Evolutionary conservation across 2,797 vertebrate species (phyloP).

Genomic region (Poecilia gillii): DNA sequence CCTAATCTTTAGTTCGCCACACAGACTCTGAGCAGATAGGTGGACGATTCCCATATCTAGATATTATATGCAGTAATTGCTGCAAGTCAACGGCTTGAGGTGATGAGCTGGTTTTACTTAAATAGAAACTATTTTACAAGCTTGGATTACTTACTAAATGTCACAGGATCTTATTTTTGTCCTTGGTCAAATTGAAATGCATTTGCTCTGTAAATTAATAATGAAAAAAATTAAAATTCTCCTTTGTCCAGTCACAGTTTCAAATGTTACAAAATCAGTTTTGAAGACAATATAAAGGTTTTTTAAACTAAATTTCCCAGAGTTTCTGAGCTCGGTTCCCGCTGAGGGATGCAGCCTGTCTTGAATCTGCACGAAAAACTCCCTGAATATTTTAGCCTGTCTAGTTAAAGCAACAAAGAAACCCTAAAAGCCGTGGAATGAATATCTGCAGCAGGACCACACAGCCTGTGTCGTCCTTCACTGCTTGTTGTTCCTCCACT

Average conservation of each 20-base stretch:
- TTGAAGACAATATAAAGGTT: not conserved
- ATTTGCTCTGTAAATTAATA: not conserved
- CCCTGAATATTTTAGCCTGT: not conserved
- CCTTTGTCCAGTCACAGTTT: not conserved
- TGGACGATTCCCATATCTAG: not conserved
- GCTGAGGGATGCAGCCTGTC: not conserved
- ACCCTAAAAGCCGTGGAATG: not conserved
- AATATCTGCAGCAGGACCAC: not conserved
- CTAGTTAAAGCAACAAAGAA: not conserved
- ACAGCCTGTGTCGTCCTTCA: not conserved
- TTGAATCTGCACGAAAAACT: conserved; percentile 3
- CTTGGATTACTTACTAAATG: not conserved
- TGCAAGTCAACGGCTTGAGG: not conserved
- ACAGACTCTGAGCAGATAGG: not conserved
- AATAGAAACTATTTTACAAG: not conserved
- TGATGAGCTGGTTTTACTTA: not conserved
- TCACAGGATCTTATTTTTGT: not conserved
- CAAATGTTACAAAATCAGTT: not conserved
- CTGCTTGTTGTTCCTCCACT: not conserved
- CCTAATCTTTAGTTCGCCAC: not conserved
- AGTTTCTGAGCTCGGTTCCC: not conserved
- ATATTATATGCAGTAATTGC: not conserved
- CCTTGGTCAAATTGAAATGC: not conserved
- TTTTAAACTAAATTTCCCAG: not conserved
- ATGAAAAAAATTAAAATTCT: not conserved